A percentile compares a stretch with the other conserved stretches of the same genome.
These are phyloP conservation scores for Mnemiopsis leidyi DNA, from an alignment of 37 sponge, comb jelly and placozoan genomes.

Conservation along the genomic window DNA sequence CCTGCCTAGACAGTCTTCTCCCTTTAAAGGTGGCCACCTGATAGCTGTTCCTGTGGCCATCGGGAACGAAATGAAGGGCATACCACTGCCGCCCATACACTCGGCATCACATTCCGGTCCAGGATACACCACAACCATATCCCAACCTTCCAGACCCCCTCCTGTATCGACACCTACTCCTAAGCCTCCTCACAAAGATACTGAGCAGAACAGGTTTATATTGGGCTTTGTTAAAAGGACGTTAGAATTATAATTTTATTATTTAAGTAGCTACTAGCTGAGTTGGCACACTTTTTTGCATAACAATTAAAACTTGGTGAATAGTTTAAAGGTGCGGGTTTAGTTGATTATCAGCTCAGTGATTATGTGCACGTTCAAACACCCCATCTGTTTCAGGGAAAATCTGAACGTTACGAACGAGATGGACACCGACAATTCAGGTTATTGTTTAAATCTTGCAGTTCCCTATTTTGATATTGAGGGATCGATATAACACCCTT, in stretches of 20 bases:
- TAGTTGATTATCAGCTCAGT: too few relatives aligned
- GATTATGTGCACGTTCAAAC: too few relatives aligned
- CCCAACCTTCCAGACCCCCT: neutral
- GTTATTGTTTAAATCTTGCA: too few relatives aligned
- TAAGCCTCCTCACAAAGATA: neutral
- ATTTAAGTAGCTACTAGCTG: too few relatives aligned
- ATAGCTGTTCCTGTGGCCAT: constrained; percentile 23
- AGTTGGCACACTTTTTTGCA: too few relatives aligned
- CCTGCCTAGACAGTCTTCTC: constrained; percentile 21
- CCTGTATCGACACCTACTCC: neutral
- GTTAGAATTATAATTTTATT: too few relatives aligned
- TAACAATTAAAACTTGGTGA: too few relatives aligned
- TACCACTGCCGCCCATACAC: neutral
- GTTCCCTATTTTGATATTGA: too few relatives aligned
- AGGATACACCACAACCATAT: neutral
- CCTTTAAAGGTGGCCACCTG: neutral
- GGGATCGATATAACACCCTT: too few relatives aligned
- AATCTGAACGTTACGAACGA: neutral
- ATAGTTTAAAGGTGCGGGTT: too few relatives aligned
- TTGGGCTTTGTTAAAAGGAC: too few relatives aligned
- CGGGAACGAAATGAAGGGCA: neutral
- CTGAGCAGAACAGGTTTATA: constrained; percentile 49
- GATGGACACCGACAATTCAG: constrained; percentile 27
- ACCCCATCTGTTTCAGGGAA: constrained; percentile 64
- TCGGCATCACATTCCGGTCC: neutral